These are phyloP conservation scores for Parotia lawesii DNA, from an alignment of 2,113 vertebrate species.

Conservation along the genomic window DNA sequence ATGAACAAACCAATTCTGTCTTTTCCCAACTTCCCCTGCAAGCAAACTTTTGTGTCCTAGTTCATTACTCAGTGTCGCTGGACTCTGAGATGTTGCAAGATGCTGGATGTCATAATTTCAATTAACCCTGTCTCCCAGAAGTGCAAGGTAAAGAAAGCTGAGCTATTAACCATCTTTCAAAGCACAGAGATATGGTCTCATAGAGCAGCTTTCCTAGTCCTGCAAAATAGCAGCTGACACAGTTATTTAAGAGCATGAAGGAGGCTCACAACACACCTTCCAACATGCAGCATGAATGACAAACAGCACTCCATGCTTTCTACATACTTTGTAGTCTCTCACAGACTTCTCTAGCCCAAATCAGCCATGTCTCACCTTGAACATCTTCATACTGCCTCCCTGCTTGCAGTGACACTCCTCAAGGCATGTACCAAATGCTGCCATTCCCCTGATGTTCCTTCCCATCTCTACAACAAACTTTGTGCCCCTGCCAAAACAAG, in stretches of 20 bases:
- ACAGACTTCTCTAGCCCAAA: not conserved
- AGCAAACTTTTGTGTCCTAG: not conserved
- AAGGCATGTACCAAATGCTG: not conserved
- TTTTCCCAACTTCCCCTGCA: not conserved
- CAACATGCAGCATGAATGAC: fast-evolving
- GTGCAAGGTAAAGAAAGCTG: not conserved
- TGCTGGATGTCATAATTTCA: not conserved
- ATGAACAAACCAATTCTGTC: not conserved
- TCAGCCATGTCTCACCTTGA: not conserved
- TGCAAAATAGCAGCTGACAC: not conserved
- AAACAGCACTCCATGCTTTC: not conserved
- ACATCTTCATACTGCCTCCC: not conserved
- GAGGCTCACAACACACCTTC: not conserved
- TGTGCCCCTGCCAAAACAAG: not conserved
- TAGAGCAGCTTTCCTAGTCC: not conserved
- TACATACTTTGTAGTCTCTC: not conserved
- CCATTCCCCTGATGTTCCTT: not conserved
- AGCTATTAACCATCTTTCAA: not conserved
- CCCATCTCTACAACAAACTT: not conserved
- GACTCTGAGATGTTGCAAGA: not conserved
- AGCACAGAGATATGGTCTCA: not conserved
- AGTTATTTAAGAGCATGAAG: not conserved
- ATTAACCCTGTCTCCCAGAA: not conserved
- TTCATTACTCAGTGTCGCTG: not conserved
- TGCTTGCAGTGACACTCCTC: not conserved